Evolutionary conservation across 2,797 vertebrate species (phyloP).

Genomic region (Phalloptychus januarius): DNA sequence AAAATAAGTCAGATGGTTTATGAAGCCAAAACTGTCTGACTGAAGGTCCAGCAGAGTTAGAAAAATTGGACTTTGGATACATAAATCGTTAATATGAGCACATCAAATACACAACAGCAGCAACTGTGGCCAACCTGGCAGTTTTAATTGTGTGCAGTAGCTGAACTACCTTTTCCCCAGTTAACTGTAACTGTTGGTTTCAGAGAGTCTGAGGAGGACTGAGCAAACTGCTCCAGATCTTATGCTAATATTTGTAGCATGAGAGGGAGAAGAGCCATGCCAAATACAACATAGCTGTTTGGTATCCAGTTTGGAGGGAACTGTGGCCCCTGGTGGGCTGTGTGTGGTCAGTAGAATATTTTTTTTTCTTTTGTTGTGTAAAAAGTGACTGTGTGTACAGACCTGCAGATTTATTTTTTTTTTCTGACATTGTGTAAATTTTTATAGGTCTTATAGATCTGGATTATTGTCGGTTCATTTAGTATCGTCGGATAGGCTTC

Average conservation of each 20-base stretch:
- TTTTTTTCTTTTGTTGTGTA: slow-evolving; percentile 51
- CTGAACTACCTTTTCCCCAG: slow-evolving; percentile 61
- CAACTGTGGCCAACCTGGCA: slow-evolving; percentile 34
- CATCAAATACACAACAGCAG: slow-evolving; percentile 20
- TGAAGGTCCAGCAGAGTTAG: not conserved
- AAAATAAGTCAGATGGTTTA: slow-evolving; percentile 8
- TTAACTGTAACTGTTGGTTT: slow-evolving; percentile 61
- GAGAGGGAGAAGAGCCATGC: slow-evolving; percentile 72
- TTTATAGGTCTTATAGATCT: slow-evolving; percentile 87
- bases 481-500: slow-evolving; percentile 59
- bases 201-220: slow-evolving; percentile 59
- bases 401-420: slow-evolving; percentile 67
- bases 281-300: slow-evolving; percentile 78
- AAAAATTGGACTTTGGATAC: slow-evolving; percentile 13
- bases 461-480: slow-evolving; percentile 59
- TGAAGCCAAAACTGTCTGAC: slow-evolving; percentile 8
- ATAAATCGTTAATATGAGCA: not conserved
- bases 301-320: slow-evolving; percentile 86
- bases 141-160: slow-evolving; percentile 62
- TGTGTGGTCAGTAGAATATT: slow-evolving; percentile 75
- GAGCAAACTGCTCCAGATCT: slow-evolving; percentile 63
- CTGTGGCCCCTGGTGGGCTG: slow-evolving; percentile 80
- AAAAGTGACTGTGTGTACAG: slow-evolving; percentile 67
- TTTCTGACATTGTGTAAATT: slow-evolving; percentile 71
- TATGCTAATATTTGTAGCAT: slow-evolving; percentile 74